A percentile compares a stretch with the other conserved stretches of the same genome.
phyloP scores from a whole-genome alignment of 2,797 vertebrate genomes.

The Fistularia commersonii region DNA sequence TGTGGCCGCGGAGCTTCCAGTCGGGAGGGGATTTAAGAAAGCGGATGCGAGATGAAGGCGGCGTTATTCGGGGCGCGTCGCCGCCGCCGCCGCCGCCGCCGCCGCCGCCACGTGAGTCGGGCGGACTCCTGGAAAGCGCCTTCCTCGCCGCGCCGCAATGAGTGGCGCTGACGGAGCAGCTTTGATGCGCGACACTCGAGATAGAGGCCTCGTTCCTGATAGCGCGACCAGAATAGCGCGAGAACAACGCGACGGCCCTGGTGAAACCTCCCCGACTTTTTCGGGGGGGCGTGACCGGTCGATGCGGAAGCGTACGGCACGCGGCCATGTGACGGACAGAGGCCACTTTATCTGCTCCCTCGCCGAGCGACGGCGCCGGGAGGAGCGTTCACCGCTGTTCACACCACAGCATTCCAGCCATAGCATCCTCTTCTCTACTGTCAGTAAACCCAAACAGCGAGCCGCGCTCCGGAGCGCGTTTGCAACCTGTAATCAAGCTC shows the following conservation, averaged over 20 bases:
- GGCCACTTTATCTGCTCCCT: constrained; percentile 54
- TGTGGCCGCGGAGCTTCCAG: constrained; percentile 35
- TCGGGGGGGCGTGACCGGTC: constrained; percentile 41
- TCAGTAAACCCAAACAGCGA: constrained; percentile 69
- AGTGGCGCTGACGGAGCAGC: constrained; percentile 35
- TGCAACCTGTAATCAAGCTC: constrained; percentile 68
- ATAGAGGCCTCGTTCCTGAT: constrained; percentile 40
- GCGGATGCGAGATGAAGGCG: constrained; percentile 22
- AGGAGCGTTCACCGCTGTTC: constrained; percentile 62
- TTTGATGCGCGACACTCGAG: constrained; percentile 54
- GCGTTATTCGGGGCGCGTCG: no score
- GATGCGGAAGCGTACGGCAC: constrained; percentile 42
- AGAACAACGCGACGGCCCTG: constrained; percentile 15
- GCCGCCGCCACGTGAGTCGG: no score
- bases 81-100: no score
- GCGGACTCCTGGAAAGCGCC: constrained; percentile 46
- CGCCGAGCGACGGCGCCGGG: constrained; percentile 51
- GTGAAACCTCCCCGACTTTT: no score
- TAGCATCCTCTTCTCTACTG: constrained; percentile 67
- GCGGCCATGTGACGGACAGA: constrained; percentile 57
- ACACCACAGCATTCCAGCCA: constrained; percentile 72
- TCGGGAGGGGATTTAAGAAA: constrained; percentile 38
- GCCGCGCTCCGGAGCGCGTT: constrained; percentile 58
- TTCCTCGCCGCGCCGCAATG: constrained; percentile 19
- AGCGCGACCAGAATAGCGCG: constrained; percentile 55